Evolutionary conservation across 2,797 vertebrate genomes (phyloP).

Genomic region (Aeoliscus strigatus): DNA sequence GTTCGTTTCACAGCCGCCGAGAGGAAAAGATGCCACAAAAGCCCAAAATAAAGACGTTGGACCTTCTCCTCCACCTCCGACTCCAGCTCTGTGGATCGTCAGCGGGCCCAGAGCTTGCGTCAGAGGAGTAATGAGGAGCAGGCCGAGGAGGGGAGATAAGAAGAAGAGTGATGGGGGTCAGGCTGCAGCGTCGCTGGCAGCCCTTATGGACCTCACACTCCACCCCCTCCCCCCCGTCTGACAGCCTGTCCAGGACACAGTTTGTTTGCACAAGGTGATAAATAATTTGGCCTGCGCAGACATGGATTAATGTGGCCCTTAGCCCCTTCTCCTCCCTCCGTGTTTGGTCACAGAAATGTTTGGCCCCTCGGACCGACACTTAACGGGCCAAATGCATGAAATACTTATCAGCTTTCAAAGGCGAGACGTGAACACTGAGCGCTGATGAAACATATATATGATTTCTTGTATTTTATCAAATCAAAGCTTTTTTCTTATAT

Average conservation of each 20-base stretch:
- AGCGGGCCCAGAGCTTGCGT: conserved; percentile 38
- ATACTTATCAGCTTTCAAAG: conserved; percentile 53
- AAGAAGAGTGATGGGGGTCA: conserved; percentile 72
- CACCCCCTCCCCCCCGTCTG: conserved; percentile 29
- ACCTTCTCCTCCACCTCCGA: conserved; percentile 28
- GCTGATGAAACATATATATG: no score
- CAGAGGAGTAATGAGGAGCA: conserved; percentile 73
- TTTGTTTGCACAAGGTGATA: conserved; percentile 80
- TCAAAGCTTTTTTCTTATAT: no score
- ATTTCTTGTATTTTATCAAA: no score
- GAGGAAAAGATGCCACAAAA: conserved; percentile 33
- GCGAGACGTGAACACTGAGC: conserved; percentile 5
- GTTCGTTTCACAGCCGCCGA: no score
- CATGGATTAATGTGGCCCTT: conserved; percentile 76
- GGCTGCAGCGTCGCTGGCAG: conserved; percentile 58
- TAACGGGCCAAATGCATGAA: conserved; percentile 47
- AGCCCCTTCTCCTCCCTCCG: conserved; percentile 61
- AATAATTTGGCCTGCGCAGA: conserved; percentile 81
- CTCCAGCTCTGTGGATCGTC: conserved; percentile 33
- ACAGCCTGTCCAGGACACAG: conserved; percentile 55
- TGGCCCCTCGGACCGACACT: conserved; percentile 29
- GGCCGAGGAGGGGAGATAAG: conserved; percentile 70
- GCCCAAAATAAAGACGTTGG: conserved; percentile 48
- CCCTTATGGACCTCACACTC: conserved; percentile 42
- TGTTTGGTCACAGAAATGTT: conserved; percentile 70